A percentile compares a stretch with the other conserved stretches of the same genome.
phyloP scores from a whole-genome alignment of 2,113 vertebrate genomes.

The Gorsachius goisagi region DNA sequence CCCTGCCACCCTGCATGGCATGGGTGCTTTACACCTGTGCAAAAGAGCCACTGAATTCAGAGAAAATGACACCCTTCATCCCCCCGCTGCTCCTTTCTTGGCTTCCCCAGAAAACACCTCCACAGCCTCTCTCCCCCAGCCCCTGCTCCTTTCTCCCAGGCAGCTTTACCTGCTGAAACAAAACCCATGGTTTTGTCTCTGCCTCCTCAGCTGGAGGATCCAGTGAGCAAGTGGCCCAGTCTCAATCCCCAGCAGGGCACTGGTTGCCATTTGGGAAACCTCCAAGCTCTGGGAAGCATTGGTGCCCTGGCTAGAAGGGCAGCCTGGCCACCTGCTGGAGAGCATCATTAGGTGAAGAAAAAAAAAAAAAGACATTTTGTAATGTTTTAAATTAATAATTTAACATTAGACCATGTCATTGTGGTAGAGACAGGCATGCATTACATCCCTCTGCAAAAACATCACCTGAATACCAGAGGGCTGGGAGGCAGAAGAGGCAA shows the following conservation, averaged over 20 bases:
- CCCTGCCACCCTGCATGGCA: neutral
- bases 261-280: neutral
- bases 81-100: neutral
- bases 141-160: neutral
- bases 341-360: neutral
- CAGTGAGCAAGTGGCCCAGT: neutral
- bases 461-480: neutral
- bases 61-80: neutral
- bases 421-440: neutral
- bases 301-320: neutral
- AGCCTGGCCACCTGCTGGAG: accelerated
- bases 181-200: neutral
- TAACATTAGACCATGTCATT: neutral
- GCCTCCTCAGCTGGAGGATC: neutral
- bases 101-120: neutral
- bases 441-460: neutral
- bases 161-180: neutral
- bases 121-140: neutral
- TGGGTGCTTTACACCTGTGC: neutral
- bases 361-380: neutral
- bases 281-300: accelerated
- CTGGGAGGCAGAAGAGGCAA: neutral
- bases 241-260: neutral
- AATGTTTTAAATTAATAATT: neutral
- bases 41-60: neutral